These are phyloP conservation scores for Trichomalopsis sarcophagae DNA, from an alignment of 1,140 invertebrate genomes.

Conservation along the genomic window DNA sequence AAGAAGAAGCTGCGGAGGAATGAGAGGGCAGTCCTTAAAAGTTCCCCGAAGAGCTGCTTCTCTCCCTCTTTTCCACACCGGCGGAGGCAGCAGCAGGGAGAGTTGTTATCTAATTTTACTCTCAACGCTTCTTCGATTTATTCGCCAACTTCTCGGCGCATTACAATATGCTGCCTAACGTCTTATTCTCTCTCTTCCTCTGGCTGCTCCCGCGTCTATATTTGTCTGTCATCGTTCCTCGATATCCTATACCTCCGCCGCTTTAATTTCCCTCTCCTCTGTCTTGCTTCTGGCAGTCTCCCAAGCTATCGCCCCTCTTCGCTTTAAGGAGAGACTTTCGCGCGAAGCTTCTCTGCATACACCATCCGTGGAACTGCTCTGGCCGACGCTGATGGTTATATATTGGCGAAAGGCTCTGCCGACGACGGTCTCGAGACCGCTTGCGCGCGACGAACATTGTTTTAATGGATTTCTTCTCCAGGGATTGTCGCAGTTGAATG, in stretches of 20 bases:
- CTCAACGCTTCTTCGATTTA: slow-evolving; percentile 76
- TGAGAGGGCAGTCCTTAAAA: slow-evolving; percentile 73
- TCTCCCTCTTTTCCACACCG: slow-evolving; percentile 54
- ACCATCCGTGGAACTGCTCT: not conserved
- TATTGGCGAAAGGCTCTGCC: slow-evolving; percentile 12
- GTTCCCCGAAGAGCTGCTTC: slow-evolving; percentile 68
- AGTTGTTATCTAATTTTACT: slow-evolving; percentile 76
- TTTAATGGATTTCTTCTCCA: slow-evolving; percentile 22
- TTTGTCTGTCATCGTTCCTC: slow-evolving; percentile 51
- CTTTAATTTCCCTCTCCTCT: slow-evolving; percentile 42
- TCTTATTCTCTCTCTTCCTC: slow-evolving; percentile 45
- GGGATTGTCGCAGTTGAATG: not conserved
- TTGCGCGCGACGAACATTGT: slow-evolving; percentile 25
- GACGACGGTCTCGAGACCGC: not conserved
- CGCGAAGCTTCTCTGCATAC: slow-evolving; percentile 29
- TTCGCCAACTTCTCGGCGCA: slow-evolving; percentile 74
- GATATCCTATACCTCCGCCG: slow-evolving; percentile 26
- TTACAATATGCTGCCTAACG: slow-evolving; percentile 75
- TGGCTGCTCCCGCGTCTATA: slow-evolving; percentile 40
- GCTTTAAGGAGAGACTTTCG: slow-evolving; percentile 24
- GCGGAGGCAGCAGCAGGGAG: slow-evolving; percentile 58
- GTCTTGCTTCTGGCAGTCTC: slow-evolving; percentile 50
- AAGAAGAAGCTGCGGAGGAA: not conserved
- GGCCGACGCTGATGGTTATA: slow-evolving; percentile 1
- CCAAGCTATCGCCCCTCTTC: slow-evolving; percentile 41